Base-by-base conservation (phyloP, 2,888 invertebrate species). In the Melanchra persicariae region DNA sequence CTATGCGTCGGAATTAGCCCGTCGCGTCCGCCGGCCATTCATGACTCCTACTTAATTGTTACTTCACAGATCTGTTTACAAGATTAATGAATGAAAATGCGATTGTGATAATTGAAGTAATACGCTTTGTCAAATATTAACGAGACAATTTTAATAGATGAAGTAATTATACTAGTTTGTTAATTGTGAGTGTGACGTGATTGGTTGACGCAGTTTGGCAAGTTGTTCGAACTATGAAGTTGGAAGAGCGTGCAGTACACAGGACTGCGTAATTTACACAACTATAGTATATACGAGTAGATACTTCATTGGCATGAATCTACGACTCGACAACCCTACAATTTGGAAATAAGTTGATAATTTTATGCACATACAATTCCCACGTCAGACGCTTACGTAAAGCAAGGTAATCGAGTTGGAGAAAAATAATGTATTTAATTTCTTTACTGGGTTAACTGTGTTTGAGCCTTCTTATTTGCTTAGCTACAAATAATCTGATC, bases 41-140 rank as follows among this genome's bases (percentile, higher is more conserved):
- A 70, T 73, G 74, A 72, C 51, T 70, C 55, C 49, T 45, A 40
- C 55, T 82, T 75, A 74, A 82, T 83, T 82, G 68, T 74, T 80
- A 74, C 71, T 78, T 75, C 68, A 70, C 58, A 68, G 52, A 70
- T 69, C 62, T 71, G 69, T 81, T 81, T 71, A 79, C 58, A 59
- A 65, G 69, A 81, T 66, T 81, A 81, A 85, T 83, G 63, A 80
- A 60, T 78, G 64, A 37, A n/a, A n/a, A 74, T 71, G 54, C 79
- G 67, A 77, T 82, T 83, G 70, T 61, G 22, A 43, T 82, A 77
- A 82, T 75, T 82, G 24, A 47, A 58, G 37, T 52, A 65, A 72
- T 40, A 60, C 43, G 22, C 40, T n/a, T 10, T 70, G 45, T 63
- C 64, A 64, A 63, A 54, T 22, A 34, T 60, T 67, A 26, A 63